Base-by-base conservation (phyloP, 1,140 invertebrate genomes). In the Drosophila sproati region DNA sequence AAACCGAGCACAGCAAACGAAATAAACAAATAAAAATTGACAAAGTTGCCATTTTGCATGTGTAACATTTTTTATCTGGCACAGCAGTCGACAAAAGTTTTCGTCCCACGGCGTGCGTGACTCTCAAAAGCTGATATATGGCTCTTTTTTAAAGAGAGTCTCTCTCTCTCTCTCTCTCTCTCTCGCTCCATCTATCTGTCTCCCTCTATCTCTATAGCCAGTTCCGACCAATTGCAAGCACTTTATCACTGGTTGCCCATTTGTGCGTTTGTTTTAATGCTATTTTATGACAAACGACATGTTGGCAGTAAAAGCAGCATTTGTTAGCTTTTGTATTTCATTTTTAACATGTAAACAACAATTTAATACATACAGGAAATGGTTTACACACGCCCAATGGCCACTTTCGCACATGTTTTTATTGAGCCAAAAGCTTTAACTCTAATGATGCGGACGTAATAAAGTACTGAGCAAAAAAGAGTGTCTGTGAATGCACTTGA, bases 11-110 rank as follows among this genome's bases (percentile, higher is more conserved):
- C 10, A 10, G 47, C 31, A 67, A 43, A 67, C 47, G 62, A 73
- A 73, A 73, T 68, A 60, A 69, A 54, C 72, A 74, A 74, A 74
- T 74, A 74, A 55, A 74, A 74, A 74, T 62, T 74, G 66, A 74
- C 72, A 74, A 74, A 74, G 57, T 74, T 74, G 20, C 51, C 66
- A 61, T 69, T 74, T 74, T 20, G 60, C 66, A 70, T 74, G 64
- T 34, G 37, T 39, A 74, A 69, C 48, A 74, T 70, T 74, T 74
- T 74, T 62, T 74, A 74, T 74, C 66, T 62, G 57, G 31, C 60
- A 50, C 37, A 51, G 43, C 71, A 73, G 54, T 57, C 61, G 37
- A 45, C 47, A 39, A 47, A 73, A 43, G 31, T 54, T 55, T 31
- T 47, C 37, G 3, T 34, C 20, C 6, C 66, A 47, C 45, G 50